These are phyloP conservation scores for Peromyscus leucopus DNA, from an alignment of 2,113 vertebrate genomes.

Conservation along the genomic window DNA sequence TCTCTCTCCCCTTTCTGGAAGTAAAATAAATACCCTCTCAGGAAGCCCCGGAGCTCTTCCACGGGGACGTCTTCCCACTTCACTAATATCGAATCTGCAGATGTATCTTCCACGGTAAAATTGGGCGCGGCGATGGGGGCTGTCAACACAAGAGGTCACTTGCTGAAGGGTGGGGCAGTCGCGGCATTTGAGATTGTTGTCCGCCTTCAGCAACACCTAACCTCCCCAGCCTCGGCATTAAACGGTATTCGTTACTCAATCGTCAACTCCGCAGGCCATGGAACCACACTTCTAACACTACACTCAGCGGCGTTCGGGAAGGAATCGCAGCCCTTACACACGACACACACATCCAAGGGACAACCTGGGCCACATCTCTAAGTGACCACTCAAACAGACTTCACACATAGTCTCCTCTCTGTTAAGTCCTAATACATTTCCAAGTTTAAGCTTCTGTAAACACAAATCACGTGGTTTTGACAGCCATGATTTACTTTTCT, in stretches of 20 bases:
- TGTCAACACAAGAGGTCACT: slow-evolving; percentile 55
- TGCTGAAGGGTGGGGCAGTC: not conserved
- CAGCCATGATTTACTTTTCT: slow-evolving; percentile 15
- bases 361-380: not conserved
- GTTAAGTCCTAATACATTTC: not conserved
- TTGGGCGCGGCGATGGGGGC: slow-evolving; percentile 87
- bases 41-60: slow-evolving; percentile 87
- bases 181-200: not conserved
- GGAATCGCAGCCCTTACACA: not conserved
- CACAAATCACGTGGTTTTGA: slow-evolving; percentile 25
- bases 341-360: not conserved
- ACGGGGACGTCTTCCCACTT: slow-evolving; percentile 89
- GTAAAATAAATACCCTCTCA: slow-evolving; percentile 89
- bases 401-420: not conserved
- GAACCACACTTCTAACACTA: not conserved
- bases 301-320: not conserved
- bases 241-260: not conserved
- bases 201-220: not conserved
- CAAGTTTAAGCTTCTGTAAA: not conserved
- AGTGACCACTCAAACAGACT: not conserved
- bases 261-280: not conserved
- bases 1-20: slow-evolving; percentile 89
- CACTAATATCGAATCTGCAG: slow-evolving; percentile 88
- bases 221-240: not conserved
- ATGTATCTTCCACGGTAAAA: slow-evolving; percentile 88